Base-by-base conservation (phyloP, 2,113 vertebrate genomes). In the Halichoeres trimaculatus region DNA sequence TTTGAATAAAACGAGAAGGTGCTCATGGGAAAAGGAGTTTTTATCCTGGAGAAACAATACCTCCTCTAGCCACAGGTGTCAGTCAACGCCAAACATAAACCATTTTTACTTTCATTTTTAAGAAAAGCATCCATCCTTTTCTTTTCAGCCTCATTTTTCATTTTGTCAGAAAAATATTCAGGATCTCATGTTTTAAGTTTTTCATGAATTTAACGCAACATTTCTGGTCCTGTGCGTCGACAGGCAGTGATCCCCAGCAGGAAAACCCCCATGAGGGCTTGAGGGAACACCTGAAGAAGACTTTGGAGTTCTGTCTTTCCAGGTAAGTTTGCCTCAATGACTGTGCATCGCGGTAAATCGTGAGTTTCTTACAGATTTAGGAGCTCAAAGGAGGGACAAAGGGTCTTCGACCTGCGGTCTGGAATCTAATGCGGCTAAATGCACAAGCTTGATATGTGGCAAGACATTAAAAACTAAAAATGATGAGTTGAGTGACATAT, bases 241-340 rank as follows among this genome's bases (percentile, higher is more conserved):
- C 80, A 88, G 87, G 76, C 38, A 71, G 62, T n/a, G 91, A 92
- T 19, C 24, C 78, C 4, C 91, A 88, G 60, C 85, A 78, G 24
- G 91, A 91, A 51, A 83, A 64, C 63, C 84, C 72, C 20, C 91
- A 91, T 76, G 96, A 98, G 92, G 95, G 96, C 54, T 91, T 98
- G 76, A 93, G 96, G 76, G 97, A 99, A 90, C 93, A 96, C 74
- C 95, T 99, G 93, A 98, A 98, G 90, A 98, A 97, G 92, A 98
- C 97, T 73, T 93, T 99, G 94, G 98, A 99, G 89, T 99, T 98
- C 93, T 99, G 97, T 89, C 95, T 99, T 40, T 99, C 98, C 76
- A 91, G 98, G 98, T 98, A 92, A 90, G 94, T 71, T 17, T 0
- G 1, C 8, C 4, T 36, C 1, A 2, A 0, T 50, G 8, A 17